Base-by-base conservation (phyloP, 2,113 vertebrate genomes). In the Miniopterus natalensis region DNA sequence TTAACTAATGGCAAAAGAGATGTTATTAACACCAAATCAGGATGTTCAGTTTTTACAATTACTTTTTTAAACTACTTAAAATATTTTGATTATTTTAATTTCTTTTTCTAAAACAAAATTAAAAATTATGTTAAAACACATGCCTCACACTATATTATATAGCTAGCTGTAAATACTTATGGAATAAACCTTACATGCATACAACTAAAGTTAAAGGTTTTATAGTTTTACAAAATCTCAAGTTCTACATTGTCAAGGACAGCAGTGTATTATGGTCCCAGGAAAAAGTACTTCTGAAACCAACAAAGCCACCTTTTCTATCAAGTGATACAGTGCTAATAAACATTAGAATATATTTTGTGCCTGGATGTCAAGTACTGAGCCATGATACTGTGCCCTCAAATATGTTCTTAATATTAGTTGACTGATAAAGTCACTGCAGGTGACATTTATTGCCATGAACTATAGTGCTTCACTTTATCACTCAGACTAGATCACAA, bases 361-460 rank as follows among this genome's bases (percentile, higher is more conserved):
- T 97, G 57, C 83, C 90, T 93, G 59, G 88, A 81, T 97, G 96
- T 98, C 96, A 95, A 95, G 81, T 87, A 92, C 92, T 96, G 70
- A 96, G 95, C 91, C 97, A 96, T 45, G 6, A 97, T 97, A 96
- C 68, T 90, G n/a, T 97, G 91, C 68, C 92, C 86, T 36, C 3
- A 14, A 96, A 98, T 92, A 74, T 86, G 74, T 96, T 97, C 83
- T 65, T 92, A 93, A 74, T 96, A 92, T 98, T 95, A 94, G 57
- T 59, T 98, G 94, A 96, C 94, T 98, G 81, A 95, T 97, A 96
- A 94, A 97, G 61, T 96, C 94, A 65, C 90, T 96, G 63, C 75
- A 94, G 96, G 80, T 97, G 97, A 92, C 97, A 97, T 97, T 98
- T 98, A 96, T 92, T 86, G 89, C 97, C 79, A 36, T 94, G 94